Evolutionary conservation across 2,888 invertebrate genomes (phyloP).

Genomic region (Empis livida): DNA sequence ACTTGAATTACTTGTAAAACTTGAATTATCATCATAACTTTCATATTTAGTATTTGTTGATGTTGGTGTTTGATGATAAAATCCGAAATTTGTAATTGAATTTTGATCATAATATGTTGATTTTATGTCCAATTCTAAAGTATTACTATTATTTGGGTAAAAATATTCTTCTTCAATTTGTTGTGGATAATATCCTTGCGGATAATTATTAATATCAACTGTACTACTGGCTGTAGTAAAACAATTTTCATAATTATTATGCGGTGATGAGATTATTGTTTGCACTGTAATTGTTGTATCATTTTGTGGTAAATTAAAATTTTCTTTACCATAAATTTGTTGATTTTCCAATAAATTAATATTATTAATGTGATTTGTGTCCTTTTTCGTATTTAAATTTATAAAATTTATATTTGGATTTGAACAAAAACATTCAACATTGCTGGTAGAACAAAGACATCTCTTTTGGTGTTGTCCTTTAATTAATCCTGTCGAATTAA

Average conservation of each 20-base stretch:
- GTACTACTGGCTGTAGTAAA: background rate
- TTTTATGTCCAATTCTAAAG: too few relatives aligned
- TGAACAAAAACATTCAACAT: too few relatives aligned
- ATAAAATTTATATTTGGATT: background rate
- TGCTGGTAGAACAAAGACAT: too few relatives aligned
- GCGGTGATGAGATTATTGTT: too few relatives aligned
- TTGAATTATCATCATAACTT: constrained; percentile 34
- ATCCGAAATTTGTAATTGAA: background rate
- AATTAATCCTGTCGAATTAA: too few relatives aligned
- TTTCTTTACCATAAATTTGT: background rate
- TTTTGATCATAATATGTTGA: too few relatives aligned
- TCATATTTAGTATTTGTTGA: constrained; percentile 17
- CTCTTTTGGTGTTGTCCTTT: too few relatives aligned
- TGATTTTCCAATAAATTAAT: background rate
- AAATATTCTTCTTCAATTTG: too few relatives aligned
- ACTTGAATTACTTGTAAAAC: constrained; percentile 24
- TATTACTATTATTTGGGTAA: too few relatives aligned
- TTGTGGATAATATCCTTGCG: constrained; percentile 6
- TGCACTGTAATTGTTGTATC: too few relatives aligned
- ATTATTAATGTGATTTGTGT: background rate
- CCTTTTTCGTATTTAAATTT: background rate
- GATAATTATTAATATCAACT: constrained; percentile 6
- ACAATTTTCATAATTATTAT: too few relatives aligned
- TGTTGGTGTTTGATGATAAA: background rate
- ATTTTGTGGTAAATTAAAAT: too few relatives aligned